Evolutionary conservation across 2,888 invertebrate genomes (phyloP).

Genomic region (Dromius quadrimaculatus): DNA sequence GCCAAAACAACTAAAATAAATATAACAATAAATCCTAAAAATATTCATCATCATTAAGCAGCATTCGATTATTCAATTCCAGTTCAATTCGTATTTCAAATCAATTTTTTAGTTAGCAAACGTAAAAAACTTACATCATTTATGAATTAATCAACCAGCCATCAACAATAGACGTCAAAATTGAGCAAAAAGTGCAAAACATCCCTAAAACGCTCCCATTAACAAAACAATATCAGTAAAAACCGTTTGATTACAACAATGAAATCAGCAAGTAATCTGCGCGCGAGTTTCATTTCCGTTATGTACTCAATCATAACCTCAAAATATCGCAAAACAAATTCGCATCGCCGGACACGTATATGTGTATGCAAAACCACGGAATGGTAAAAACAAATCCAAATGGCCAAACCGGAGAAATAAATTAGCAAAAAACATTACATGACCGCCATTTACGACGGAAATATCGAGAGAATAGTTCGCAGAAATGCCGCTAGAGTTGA

Average conservation of each 20-base stretch:
- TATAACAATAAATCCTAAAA: too few relatives aligned
- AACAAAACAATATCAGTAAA: constrained; percentile 39
- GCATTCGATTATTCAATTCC: too few relatives aligned
- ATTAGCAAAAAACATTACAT: constrained; percentile 42
- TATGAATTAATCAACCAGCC: neutral
- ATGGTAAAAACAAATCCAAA: neutral
- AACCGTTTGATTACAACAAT: constrained; percentile 32
- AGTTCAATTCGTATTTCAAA: too few relatives aligned
- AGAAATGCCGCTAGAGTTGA: neutral
- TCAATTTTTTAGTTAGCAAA: too few relatives aligned
- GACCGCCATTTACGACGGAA: neutral
- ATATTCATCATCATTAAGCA: too few relatives aligned
- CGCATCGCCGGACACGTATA: neutral
- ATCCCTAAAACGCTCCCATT: constrained; percentile 10
- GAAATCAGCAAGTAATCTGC: constrained; percentile 29
- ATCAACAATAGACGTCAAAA: constrained; percentile 10
- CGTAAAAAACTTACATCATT: neutral
- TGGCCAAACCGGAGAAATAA: constrained; percentile 36
- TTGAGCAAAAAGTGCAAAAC: constrained; percentile 3
- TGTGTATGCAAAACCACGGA: too few relatives aligned
- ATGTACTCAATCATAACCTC: constrained; percentile 8
- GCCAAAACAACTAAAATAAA: too few relatives aligned
- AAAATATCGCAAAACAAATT: constrained; percentile 19
- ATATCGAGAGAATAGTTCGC: neutral
- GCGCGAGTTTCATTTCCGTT: constrained; percentile 17